Evolutionary conservation across 2,888 invertebrate genomes (phyloP).

Genomic region (Melipona bicolor): DNA sequence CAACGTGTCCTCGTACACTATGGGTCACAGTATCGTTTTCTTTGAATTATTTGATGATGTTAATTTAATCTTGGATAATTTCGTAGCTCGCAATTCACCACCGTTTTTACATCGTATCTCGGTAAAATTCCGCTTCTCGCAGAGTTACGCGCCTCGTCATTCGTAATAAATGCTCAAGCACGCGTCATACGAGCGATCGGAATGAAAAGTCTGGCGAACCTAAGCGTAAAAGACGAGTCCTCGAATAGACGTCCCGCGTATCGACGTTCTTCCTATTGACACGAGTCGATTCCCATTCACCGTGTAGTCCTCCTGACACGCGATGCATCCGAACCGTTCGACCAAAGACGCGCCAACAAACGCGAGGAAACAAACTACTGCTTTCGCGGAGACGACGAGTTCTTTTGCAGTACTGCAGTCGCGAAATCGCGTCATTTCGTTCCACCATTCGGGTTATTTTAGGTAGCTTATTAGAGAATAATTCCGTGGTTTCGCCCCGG

Average conservation of each 20-base stretch:
- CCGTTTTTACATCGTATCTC: background rate
- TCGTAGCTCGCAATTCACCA: background rate
- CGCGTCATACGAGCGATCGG: background rate
- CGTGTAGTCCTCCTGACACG: background rate
- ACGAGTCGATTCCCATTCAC: slow-evolving; percentile 7
- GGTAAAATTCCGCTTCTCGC: background rate
- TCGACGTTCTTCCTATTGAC: background rate
- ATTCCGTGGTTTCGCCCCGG: slow-evolving; percentile 8
- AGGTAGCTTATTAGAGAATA: slow-evolving; percentile 27
- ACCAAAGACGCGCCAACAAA: slow-evolving; percentile 5
- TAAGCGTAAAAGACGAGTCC: background rate
- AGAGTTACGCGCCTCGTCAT: background rate
- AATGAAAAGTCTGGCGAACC: background rate
- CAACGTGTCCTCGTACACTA: slow-evolving; percentile 6
- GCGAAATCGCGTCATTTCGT: background rate
- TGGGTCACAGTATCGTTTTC: background rate
- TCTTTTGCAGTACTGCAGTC: background rate
- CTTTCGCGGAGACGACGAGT: background rate
- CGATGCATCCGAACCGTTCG: background rate
- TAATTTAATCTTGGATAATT: too few species aligned
- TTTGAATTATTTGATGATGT: background rate
- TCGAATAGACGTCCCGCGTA: background rate
- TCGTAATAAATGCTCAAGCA: background rate
- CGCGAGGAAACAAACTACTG: background rate
- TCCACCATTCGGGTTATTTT: background rate